Evolutionary conservation across 2,888 invertebrate species (phyloP), one percentile per base, ranked within the genome.

Genomic region (Imbricaverruca yamaguchii): DNA sequence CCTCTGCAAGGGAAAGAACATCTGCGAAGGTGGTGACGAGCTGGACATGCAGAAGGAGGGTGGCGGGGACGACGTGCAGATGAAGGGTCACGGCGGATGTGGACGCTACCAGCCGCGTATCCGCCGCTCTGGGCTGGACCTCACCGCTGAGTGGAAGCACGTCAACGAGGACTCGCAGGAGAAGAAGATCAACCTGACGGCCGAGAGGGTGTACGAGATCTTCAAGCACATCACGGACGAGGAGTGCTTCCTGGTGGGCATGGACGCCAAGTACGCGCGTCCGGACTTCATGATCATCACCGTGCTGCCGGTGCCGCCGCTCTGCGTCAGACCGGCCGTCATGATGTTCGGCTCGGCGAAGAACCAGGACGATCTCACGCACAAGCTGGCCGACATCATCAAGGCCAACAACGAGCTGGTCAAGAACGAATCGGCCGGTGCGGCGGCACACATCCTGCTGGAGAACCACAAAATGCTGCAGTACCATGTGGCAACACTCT

Each of bases 281-380:
- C 99, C 99, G 11, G 99, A 99, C 89, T 99, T 99, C 98, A 98
- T 99, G 98, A 93, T 99, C 84, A 91, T 97, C 11, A 98, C 98
- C 4, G 97, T 97, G 18, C 88, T 99, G 82, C 99, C 99, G 0
- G 99, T 99, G 0, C 98, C 99, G 0, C 99, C 99, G 7, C 88
- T 99, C 55, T 92, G 95, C 1, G 98, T 99, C 0, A 91, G 99
- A 84, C 99, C 99, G 0, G 98, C 99, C 81, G 98, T 99, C 10
- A 96, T 98, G 13, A 99, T 98, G 95, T 95, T 95, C 88, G 99
- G 99, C n/a, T 95, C 98, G 0, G 98, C 98, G 0, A 93, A 96
- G 87, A 99, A 98, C 91, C 91, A 91, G 88, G 99, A 99, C 87
- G 99, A 99, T 91, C 91, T 99, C 85, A 99, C 99, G 0, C 98